Evolutionary conservation across 2,113 vertebrate genomes (phyloP), one percentile per base, ranked within the genome.

Genomic region (Lepisosteus oculatus): DNA sequence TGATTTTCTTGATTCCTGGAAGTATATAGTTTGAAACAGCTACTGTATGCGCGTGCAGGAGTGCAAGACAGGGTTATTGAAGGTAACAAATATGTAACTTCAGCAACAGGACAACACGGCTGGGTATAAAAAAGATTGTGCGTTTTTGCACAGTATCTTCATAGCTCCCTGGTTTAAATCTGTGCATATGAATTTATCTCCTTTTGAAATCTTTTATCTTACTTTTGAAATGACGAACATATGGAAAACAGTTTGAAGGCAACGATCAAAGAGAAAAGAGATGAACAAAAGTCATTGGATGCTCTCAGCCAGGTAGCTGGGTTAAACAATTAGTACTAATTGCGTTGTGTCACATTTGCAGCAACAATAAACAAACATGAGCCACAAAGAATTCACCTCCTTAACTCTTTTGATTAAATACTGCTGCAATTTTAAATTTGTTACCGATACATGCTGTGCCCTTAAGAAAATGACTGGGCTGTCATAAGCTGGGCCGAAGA

Each of bases 381-480:
- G 90, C 90, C 88, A 90, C 90, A 91, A 85, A 92, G 90, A 92
- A 90, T 90, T 87, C 85, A 92, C 92, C 92, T 92, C 85, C 88
- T 86, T 83, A 42, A 86, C 83, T 77, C 85, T 88, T 74, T 88
- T 94, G 93, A 95, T 93, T 91, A 92, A 95, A 91, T 81, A 91
- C 87, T 85, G 88, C 84, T 85, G 92, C 88, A 87, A 93, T 92
- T 90, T 89, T 86, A 92, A 73, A 93, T 93, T 90, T 89, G 92
- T 92, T 91, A 91, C 94, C 89, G 88, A 95, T 97, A 93, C 95
- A 95, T 83, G 93, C 94, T 87, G 93, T 95, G 95, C 95, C 96
- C 96, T 98, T 98, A 99, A 97, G 92, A 93, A 96, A 95, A 96
- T 95, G 95, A 96, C 94, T 95, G 87, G 80, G 78, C 93, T 95